phyloP scores from a whole-genome alignment of 2,797 vertebrate genomes.

The Tragelaphus eurycerus region DNA sequence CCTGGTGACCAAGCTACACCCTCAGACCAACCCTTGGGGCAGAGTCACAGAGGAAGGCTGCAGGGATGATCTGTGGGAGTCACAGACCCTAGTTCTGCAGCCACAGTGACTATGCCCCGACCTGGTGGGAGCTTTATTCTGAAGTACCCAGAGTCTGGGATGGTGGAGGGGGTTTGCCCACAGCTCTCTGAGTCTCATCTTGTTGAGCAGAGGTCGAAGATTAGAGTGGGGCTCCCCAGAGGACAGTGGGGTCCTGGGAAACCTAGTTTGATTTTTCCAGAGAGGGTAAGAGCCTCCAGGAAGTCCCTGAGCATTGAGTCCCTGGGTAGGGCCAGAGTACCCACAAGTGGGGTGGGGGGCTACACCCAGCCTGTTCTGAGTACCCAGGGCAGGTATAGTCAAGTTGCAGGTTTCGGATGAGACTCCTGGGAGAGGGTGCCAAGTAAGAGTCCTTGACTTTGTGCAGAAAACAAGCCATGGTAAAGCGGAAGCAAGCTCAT shows the following conservation, averaged over 20 bases:
- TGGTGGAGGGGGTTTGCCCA: background rate
- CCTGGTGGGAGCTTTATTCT: background rate
- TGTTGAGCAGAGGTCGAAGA: background rate
- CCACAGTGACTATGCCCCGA: background rate
- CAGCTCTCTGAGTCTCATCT: background rate
- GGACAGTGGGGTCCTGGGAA: background rate
- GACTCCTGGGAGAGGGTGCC: background rate
- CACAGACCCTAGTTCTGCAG: background rate
- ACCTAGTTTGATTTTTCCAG: background rate
- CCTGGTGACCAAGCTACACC: background rate
- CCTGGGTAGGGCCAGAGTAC: background rate
- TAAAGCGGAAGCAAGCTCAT: background rate
- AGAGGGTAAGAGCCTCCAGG: background rate
- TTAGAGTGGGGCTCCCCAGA: background rate
- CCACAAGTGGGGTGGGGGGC: background rate
- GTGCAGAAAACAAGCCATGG: background rate
- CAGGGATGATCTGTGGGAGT: background rate
- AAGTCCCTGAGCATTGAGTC: background rate
- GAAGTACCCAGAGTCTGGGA: no score
- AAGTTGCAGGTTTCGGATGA: background rate
- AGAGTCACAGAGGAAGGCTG: background rate
- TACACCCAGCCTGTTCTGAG: background rate
- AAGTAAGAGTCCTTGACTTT: background rate
- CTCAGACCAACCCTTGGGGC: background rate
- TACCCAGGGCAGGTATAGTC: background rate